Evolutionary conservation across 2,888 invertebrate genomes (phyloP).

Genomic region (Bimastos eiseni): DNA sequence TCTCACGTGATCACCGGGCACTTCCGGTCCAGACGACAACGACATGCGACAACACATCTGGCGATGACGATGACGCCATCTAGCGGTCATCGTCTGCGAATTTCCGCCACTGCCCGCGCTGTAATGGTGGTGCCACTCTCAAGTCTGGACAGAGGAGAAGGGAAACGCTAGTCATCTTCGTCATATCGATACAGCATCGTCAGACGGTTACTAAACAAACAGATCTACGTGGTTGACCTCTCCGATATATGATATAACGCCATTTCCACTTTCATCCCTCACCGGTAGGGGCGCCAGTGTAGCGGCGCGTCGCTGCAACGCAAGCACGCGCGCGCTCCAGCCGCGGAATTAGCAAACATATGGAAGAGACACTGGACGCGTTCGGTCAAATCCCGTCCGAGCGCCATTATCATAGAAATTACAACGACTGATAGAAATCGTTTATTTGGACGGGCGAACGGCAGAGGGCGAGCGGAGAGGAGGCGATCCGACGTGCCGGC

Average conservation of each 20-base stretch:
- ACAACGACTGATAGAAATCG: neutral
- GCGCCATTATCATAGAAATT: slow-evolving; percentile 25
- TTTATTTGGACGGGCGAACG: neutral
- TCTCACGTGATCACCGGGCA: neutral
- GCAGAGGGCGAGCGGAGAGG: neutral
- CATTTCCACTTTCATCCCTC: too few relatives aligned
- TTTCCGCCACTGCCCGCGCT: too few relatives aligned
- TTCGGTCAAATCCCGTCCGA: neutral
- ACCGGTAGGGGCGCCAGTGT: neutral
- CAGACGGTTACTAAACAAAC: too few relatives aligned
- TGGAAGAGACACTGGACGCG: neutral
- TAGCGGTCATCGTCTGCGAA: neutral
- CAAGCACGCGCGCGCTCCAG: neutral
- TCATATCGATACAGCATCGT: too few relatives aligned
- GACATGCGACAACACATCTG: too few relatives aligned
- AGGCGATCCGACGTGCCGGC: neutral
- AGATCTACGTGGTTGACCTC: neutral
- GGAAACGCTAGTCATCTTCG: too few relatives aligned
- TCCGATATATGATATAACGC: neutral
- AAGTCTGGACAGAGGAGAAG: too few relatives aligned
- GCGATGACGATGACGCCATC: neutral
- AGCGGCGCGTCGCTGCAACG: neutral
- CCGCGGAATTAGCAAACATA: slow-evolving; percentile 13
- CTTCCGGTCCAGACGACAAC: too few relatives aligned
- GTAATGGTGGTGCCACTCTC: too few relatives aligned